Base-by-base conservation (phyloP, 2,113 vertebrate species). In the Caloenas nicobarica region DNA sequence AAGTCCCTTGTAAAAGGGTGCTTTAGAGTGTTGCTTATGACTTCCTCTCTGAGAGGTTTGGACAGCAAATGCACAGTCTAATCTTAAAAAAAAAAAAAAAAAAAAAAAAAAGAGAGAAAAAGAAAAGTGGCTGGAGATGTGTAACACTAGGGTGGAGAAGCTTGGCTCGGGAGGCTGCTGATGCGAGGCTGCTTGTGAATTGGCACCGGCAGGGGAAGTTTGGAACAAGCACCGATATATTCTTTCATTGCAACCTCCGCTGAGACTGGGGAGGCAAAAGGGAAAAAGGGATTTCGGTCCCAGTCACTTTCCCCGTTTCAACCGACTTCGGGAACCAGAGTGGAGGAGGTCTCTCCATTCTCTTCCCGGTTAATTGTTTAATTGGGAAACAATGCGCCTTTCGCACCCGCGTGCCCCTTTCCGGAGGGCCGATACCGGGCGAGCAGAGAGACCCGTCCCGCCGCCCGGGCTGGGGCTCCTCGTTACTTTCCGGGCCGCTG, bases 221-320 rank as follows among this genome's bases (percentile, higher is more conserved):
- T 92, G 78, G 95, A 97, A 95, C 81, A 68, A 92, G 95, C 96
- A 86, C 88, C 96, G 56, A 68, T 84, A 62, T 91, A 88, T 95
- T 87, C 89, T 87, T 96, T 96, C 93, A 70, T 91, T 91, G 91
- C 92, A 94, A 84, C 87, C 92, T 97, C 95, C 91, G 46, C 97
- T 95, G 94, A 94, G 87, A 40, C 5, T 40, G 95, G n/a, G 60
- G 86, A 87, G 53, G 83, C 74, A 80, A 56, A 76, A 29, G n/a
- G 31, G n/a, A 26, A 86, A 84, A 83, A 83, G 26, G 25, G 61
- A 85, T 95, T 87, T 93, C 48, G 4, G 66, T 79, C 87, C 87
- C 73, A 77, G 17, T 60, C 91, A 91, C 78, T 87, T 97, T 96
- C 94, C 88, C 89, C 69, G 21, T 48, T 71, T 93, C 79, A 79